Evolutionary conservation across 2,113 vertebrate species (phyloP).

Genomic region (Artemisiospiza belli): DNA sequence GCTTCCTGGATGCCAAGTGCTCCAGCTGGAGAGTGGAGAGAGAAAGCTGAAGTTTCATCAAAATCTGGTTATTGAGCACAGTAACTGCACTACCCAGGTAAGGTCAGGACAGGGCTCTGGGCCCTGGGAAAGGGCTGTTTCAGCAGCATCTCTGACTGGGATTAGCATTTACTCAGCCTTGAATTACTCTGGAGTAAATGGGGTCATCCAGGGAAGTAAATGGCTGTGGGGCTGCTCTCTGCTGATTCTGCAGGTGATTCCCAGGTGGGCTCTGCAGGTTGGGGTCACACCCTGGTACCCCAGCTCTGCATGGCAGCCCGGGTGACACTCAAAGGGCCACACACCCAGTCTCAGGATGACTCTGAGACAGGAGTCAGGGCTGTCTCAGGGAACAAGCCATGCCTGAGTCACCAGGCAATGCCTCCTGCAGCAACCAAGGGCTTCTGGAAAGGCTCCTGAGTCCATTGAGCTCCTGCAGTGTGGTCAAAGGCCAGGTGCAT

Average conservation of each 20-base stretch:
- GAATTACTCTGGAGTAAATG: background rate
- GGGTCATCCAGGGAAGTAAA: background rate
- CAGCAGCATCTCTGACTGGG: background rate
- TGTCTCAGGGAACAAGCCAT: background rate
- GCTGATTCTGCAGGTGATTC: background rate
- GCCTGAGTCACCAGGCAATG: background rate
- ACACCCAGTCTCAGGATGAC: fast-evolving
- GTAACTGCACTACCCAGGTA: slow-evolving; percentile 82
- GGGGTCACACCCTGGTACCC: background rate
- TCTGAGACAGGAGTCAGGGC: background rate
- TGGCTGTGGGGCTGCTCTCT: background rate
- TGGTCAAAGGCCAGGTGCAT: background rate
- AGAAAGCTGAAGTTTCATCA: slow-evolving; percentile 80
- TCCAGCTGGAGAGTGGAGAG: slow-evolving; percentile 59
- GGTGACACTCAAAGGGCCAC: background rate
- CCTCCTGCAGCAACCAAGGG: background rate
- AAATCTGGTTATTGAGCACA: slow-evolving; percentile 81
- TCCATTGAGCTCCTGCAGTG: fast-evolving
- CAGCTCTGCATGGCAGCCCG: background rate
- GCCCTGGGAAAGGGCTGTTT: background rate
- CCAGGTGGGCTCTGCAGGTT: background rate
- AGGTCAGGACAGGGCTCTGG: background rate
- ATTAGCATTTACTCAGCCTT: background rate
- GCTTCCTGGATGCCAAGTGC: slow-evolving; percentile 70
- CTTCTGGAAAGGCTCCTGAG: background rate